Evolutionary conservation across 2,113 vertebrate species (phyloP), one percentile per base, ranked within the genome.

Genomic region (Oryzias celebensis): DNA sequence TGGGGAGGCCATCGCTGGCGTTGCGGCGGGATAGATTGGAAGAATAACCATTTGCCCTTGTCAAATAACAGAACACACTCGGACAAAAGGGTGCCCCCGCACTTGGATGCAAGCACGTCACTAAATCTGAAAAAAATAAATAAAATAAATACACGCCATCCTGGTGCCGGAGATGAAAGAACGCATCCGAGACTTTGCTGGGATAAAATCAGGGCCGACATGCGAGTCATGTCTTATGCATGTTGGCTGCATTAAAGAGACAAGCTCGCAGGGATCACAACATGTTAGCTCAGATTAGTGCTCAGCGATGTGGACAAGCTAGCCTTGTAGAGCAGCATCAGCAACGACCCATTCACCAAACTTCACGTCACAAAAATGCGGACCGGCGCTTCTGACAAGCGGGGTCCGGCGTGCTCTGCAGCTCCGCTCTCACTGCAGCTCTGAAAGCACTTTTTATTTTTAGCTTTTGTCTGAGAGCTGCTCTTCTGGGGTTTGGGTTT

Each of bases 401-500:
- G 41, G 28, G 57, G 45, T 12, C 20, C 51, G 13, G 42, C 3
- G 4, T 47, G 64, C 36, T 3, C 58, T 89, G 88, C 0, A 66
- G 83, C 69, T 92, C 91, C 83, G 79, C 22, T 88, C 89, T 0
- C 87, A 94, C 61, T 85, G 92, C 20, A 72, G 88, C 1, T 81
- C 92, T 18, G 49, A 62, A 17, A 57, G 36, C 20, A 51, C 36
- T 36, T 36, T 36, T 36, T 52, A 10, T 49, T 52, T 42, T 58
- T 58, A 4, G 17, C 24, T 65, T 56, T 54, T 51, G 20, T 43
- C 42, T 16, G 15, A 22, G 18, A 50, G 42, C 52, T 54, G 49
- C 52, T 31, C 20, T 49, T 17, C 20, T 2, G 28, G 26, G 42
- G n/a, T 44, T 54, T 61, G 16, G 2, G 7, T 52, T 28, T 52